Evolutionary conservation across 2,113 vertebrate species (phyloP).

Genomic region (Harpagus bidentatus): DNA sequence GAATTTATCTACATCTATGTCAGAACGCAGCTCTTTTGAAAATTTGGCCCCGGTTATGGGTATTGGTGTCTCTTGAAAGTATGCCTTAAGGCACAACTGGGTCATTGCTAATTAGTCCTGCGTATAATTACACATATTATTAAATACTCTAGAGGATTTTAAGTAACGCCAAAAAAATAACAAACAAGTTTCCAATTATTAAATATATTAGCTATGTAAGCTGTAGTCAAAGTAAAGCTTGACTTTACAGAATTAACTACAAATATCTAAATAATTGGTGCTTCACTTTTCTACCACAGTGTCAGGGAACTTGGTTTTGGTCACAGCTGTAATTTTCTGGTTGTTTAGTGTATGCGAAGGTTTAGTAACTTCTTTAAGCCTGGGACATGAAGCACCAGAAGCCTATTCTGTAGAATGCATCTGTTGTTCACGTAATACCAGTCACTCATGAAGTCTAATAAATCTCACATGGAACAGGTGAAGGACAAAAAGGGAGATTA

Average conservation of each 20-base stretch:
- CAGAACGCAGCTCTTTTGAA: background rate
- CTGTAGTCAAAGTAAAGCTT: background rate
- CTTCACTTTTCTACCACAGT: background rate
- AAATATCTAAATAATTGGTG: background rate
- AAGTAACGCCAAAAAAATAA: background rate
- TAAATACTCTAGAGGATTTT: background rate
- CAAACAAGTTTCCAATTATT: background rate
- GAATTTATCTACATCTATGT: background rate
- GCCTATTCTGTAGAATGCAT: background rate
- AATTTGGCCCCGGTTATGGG: background rate
- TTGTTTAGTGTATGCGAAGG: background rate
- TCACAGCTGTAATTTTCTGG: background rate
- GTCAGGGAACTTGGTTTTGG: background rate
- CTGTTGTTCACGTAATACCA: background rate
- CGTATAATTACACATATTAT: background rate
- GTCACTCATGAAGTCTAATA: background rate
- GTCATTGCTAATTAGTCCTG: background rate
- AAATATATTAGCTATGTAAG: background rate
- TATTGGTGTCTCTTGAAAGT: background rate
- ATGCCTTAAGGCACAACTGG: background rate
- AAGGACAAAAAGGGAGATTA: background rate
- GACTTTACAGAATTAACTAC: background rate
- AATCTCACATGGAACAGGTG: background rate
- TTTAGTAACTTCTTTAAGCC: background rate
- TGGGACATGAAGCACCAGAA: background rate